Conservation (phyloP, 2,888 invertebrate genomes). For the Odontocolon sp. region DNA sequence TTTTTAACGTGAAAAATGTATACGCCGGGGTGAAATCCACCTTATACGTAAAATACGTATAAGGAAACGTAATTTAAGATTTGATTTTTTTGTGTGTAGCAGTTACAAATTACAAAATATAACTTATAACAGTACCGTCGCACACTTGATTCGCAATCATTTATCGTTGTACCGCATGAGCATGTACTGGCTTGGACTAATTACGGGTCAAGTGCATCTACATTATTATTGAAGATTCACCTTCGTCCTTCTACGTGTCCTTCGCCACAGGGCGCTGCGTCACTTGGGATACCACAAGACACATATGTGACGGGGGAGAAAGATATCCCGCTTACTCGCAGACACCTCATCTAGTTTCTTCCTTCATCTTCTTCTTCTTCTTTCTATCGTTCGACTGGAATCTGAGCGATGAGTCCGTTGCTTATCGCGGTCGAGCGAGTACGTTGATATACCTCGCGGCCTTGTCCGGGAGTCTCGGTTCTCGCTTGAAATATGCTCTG, state of each 20-base stretch:
- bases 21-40: too few species aligned
- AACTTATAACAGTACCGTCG: neutral
- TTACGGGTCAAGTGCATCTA: constrained; percentile 15
- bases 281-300: constrained; percentile 9
- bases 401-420: constrained; percentile 39
- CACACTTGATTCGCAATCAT: neutral
- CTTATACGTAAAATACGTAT: too few species aligned
- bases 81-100: too few species aligned
- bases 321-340: constrained; percentile 6
- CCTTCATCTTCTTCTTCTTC: neutral
- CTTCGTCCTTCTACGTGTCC: constrained; percentile 7
- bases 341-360: constrained; percentile 28
- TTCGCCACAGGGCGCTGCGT: neutral
- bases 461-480: constrained; percentile 2
- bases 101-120: neutral
- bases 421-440: constrained; percentile 31
- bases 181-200: neutral
- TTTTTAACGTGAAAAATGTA: too few species aligned
- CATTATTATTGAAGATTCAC: constrained; percentile 23
- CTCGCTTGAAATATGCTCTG: constrained; percentile 26
- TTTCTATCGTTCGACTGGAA: constrained; percentile 12
- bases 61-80: too few species aligned
- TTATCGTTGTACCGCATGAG: neutral
- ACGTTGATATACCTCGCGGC: constrained; percentile 28
- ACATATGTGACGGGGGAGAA: neutral